These are phyloP conservation scores for Drosophila macrospina DNA, from an alignment of 2,888 invertebrate species.

Conservation along the genomic window DNA sequence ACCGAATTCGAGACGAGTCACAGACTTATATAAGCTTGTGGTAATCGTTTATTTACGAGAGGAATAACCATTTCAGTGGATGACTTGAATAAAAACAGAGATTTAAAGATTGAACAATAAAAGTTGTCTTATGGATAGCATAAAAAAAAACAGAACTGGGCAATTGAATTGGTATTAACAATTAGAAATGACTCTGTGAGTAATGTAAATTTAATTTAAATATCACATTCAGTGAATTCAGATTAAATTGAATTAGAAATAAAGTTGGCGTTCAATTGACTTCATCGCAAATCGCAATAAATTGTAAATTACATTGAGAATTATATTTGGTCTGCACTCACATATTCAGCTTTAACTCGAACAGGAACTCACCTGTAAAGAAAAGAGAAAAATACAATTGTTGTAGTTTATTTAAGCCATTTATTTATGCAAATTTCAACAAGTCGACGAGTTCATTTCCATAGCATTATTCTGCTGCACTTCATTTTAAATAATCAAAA, in stretches of 20 bases:
- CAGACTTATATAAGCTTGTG: conserved; percentile 30
- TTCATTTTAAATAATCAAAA: conserved; percentile 32
- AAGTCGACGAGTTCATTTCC: conserved; percentile 3
- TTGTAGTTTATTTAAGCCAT: conserved; percentile 8
- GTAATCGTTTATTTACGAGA: conserved; percentile 59
- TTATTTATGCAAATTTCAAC: conserved; percentile 4
- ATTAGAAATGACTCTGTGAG: background rate
- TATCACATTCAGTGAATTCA: background rate
- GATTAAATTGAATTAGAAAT: background rate
- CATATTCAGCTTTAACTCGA: background rate
- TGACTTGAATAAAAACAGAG: conserved; percentile 22
- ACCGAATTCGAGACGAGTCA: conserved; percentile 38
- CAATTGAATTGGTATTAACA: conserved; percentile 1
- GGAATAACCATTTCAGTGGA: conserved; percentile 29
- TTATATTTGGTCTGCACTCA: background rate
- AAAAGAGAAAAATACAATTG: background rate
- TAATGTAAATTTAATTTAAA: too few relatives aligned
- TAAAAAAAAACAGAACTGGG: background rate
- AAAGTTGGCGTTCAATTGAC: background rate
- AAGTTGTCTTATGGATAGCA: background rate
- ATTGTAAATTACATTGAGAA: background rate
- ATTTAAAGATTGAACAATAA: conserved; percentile 19
- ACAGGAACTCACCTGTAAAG: conserved; percentile 35
- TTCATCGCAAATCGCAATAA: background rate
- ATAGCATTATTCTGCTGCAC: background rate